Evolutionary conservation across 2,113 vertebrate species (phyloP).

Genomic region (Rhinopithecus roxellana): DNA sequence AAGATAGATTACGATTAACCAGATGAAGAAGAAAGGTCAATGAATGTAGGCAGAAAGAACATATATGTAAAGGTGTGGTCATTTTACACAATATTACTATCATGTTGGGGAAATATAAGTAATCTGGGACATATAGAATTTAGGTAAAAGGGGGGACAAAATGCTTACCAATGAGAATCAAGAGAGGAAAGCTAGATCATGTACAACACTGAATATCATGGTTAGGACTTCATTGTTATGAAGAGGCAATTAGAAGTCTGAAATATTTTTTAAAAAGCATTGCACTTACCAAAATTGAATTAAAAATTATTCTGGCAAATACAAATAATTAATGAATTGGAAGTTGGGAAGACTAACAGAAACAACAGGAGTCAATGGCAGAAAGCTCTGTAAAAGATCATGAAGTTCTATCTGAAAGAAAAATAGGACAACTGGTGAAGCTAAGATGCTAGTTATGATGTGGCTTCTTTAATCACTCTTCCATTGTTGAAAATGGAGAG

Average conservation of each 20-base stretch:
- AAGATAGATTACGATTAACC: not conserved
- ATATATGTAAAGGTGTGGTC: not conserved
- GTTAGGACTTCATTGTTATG: not conserved
- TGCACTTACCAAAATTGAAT: not conserved
- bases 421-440: not conserved
- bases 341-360: not conserved
- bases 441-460: not conserved
- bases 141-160: not conserved
- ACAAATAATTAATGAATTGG: not conserved
- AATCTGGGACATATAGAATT: not conserved
- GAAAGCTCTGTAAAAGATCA: not conserved
- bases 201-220: not conserved
- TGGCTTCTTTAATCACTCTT: not conserved
- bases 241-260: not conserved
- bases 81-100: not conserved
- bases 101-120: not conserved
- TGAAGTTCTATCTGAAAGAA: not conserved
- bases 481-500: not conserved
- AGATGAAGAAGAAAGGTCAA: not conserved
- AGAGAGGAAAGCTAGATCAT: not conserved
- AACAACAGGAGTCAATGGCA: not conserved
- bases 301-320: not conserved
- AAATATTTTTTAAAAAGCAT: not conserved
- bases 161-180: not conserved
- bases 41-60: not conserved